A percentile compares a stretch with the other conserved stretches of the same genome.
phyloP scores from a whole-genome alignment of 2,797 vertebrate species.

The Megaceryle alcyon region DNA sequence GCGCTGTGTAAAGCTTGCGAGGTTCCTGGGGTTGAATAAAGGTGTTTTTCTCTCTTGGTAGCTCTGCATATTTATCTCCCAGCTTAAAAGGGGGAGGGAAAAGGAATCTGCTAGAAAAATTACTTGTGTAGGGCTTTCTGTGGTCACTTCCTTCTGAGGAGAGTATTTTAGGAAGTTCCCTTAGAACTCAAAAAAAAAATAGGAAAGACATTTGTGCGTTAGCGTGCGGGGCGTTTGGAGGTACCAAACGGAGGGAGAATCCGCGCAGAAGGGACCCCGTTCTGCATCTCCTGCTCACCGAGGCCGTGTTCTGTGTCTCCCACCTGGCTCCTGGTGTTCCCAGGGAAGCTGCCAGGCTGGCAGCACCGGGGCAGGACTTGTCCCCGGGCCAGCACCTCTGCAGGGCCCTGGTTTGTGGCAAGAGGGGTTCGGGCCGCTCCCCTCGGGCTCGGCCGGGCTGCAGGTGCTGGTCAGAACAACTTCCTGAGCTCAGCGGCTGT shows the following conservation, averaged over 20 bases:
- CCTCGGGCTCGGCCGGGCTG: not conserved
- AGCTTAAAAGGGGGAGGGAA: not conserved
- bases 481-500: rapidly evolving
- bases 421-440: not conserved
- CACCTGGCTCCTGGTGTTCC: not conserved
- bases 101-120: not conserved
- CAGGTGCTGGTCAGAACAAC: not conserved
- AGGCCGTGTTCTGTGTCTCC: not conserved
- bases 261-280: not conserved
- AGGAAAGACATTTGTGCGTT: too few species aligned
- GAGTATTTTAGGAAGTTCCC: not conserved
- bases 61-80: constrained; percentile 22
- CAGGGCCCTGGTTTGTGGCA: rapidly evolving
- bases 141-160: not conserved
- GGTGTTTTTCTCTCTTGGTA: not conserved
- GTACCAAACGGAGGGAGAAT: not conserved
- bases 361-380: not conserved
- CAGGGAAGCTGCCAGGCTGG: not conserved
- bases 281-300: not conserved
- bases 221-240: rapidly evolving
- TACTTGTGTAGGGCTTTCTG: not conserved
- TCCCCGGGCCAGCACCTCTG: rapidly evolving
- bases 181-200: not conserved
- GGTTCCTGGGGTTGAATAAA: not conserved
- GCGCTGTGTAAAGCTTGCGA: not conserved